phyloP scores from a whole-genome alignment of 2,888 invertebrate genomes.

The Pseudanteris insignis region DNA sequence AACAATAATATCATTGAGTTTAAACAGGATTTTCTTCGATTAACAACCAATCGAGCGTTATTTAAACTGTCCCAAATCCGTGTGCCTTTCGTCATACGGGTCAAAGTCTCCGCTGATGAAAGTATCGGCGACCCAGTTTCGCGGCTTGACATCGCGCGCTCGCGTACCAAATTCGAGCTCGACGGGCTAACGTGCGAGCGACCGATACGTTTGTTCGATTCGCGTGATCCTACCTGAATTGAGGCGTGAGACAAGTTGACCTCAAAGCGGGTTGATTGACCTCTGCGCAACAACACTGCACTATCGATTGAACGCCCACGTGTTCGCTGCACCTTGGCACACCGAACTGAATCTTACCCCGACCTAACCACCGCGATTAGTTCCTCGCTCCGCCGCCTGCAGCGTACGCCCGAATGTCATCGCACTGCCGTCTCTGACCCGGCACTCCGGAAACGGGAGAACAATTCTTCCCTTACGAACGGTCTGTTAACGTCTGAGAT shows the following conservation, averaged over 20 bases:
- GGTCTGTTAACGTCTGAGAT: too few relatives aligned
- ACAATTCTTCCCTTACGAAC: too few relatives aligned
- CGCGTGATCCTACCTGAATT: slow-evolving; percentile 25
- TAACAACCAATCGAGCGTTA: not conserved
- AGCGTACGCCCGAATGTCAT: too few relatives aligned
- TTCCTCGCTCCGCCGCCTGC: too few relatives aligned
- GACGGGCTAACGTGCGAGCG: not conserved
- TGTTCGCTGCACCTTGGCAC: slow-evolving; percentile 60
- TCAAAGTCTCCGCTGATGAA: slow-evolving; percentile 14
- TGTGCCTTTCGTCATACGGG: slow-evolving; percentile 17
- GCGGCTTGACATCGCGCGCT: not conserved
- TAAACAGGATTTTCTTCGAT: not conserved
- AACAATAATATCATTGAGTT: too few relatives aligned
- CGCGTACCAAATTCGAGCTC: not conserved
- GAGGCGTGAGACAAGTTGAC: slow-evolving; percentile 58
- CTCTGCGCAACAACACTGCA: slow-evolving; percentile 64
- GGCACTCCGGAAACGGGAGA: too few relatives aligned
- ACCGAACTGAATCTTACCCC: slow-evolving; percentile 52
- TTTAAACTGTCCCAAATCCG: slow-evolving; percentile 25
- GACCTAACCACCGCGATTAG: slow-evolving; percentile 28
- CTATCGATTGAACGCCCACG: slow-evolving; percentile 63
- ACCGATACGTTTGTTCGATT: not conserved
- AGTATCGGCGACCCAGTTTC: slow-evolving; percentile 5
- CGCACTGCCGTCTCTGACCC: too few relatives aligned
- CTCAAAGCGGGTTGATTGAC: slow-evolving; percentile 62